Percentiles rank a stretch among this genome's conserved stretches.
Conservation (phyloP, 2,113 vertebrate species). For the Herpetotheres cachinnans region DNA sequence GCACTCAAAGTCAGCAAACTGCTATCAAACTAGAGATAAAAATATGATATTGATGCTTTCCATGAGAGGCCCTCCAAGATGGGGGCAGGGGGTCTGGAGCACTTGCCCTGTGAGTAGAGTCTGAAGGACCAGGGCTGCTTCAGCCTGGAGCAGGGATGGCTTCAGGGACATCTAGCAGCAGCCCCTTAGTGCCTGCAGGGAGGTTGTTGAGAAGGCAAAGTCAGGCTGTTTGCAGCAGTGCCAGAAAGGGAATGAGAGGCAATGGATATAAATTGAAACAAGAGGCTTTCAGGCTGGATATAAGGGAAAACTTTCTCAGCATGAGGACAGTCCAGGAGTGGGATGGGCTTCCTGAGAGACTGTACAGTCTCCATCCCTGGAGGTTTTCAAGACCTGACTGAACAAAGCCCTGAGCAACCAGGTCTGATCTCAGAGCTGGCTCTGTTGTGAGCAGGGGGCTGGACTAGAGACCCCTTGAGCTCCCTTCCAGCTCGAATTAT, state of each 20-base stretch:
- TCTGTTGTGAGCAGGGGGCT: neutral
- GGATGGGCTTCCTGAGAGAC: neutral
- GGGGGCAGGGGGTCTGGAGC: neutral
- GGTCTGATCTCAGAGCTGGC: neutral
- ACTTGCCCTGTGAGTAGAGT: neutral
- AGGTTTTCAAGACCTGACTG: neutral
- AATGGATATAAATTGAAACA: neutral
- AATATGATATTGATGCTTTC: neutral
- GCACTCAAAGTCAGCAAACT: neutral
- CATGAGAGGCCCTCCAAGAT: neutral
- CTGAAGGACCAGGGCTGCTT: neutral
- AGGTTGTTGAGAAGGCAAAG: neutral
- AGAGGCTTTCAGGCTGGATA: neutral
- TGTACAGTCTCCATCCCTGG: too few species aligned
- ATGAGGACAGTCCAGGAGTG: neutral
- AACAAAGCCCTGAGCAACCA: neutral
- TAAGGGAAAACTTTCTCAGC: neutral
- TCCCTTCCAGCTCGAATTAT: neutral
- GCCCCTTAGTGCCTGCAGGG: too few species aligned
- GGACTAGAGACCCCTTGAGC: neutral
- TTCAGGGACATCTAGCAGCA: neutral
- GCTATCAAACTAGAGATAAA: neutral
- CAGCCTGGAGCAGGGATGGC: neutral
- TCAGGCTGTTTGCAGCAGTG: neutral
- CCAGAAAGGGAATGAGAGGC: neutral